A percentile compares a stretch with the other conserved stretches of the same genome.
phyloP scores from a whole-genome alignment of 2,113 vertebrate genomes.

The Arizona elegans region DNA sequence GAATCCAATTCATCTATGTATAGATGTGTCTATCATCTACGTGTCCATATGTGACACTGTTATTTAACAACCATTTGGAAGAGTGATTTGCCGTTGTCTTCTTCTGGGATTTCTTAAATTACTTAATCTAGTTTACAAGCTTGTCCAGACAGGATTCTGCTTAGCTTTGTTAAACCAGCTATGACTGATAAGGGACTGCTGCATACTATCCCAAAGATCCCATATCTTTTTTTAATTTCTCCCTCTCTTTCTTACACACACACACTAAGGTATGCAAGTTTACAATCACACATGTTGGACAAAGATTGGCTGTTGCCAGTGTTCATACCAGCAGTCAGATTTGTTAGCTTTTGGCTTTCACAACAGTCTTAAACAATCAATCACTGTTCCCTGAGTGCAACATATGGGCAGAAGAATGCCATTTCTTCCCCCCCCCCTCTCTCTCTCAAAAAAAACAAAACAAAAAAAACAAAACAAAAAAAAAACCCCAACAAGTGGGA shows the following conservation, averaged over 20 bases:
- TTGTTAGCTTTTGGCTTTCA: neutral
- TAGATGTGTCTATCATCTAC: neutral
- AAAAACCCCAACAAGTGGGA: neutral
- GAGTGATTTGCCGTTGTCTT: neutral
- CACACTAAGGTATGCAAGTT: neutral
- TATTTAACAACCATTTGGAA: neutral
- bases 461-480: too few relatives aligned
- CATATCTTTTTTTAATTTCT: neutral
- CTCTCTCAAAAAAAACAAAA: too few relatives aligned
- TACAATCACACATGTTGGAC: neutral
- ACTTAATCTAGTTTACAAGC: neutral
- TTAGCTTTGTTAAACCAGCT: neutral
- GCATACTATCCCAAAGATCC: neutral
- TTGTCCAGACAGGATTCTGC: neutral
- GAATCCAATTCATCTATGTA: neutral
- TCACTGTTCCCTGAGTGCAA: neutral
- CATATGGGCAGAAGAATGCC: neutral
- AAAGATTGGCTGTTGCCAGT: neutral
- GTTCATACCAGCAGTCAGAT: neutral
- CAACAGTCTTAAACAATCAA: neutral
- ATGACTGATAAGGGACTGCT: neutral
- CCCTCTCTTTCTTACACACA: neutral
- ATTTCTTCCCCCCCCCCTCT: neutral
- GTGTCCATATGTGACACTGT: neutral
- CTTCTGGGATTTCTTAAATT: neutral